Evolutionary conservation across 2,888 invertebrate genomes (phyloP).

Genomic region (Laothoe populi): DNA sequence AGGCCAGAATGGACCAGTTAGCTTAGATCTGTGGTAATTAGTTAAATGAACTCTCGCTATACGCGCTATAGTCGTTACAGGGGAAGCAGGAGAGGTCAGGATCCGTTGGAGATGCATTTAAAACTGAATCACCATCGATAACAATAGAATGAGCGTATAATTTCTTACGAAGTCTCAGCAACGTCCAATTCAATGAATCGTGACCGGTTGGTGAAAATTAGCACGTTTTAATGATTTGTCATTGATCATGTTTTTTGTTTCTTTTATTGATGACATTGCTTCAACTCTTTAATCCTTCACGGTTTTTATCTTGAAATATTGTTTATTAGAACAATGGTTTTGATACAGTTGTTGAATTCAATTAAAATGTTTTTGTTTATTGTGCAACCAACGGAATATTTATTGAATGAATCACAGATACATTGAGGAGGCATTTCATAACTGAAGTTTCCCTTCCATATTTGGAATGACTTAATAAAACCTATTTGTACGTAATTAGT

Average conservation of each 20-base stretch:
- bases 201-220: constrained; percentile 50
- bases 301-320: background rate
- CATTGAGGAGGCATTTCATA: background rate
- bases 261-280: background rate
- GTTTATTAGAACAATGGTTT: background rate
- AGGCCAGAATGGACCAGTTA: constrained; percentile 53
- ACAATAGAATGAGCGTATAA: constrained; percentile 54
- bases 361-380: background rate
- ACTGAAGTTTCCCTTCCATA: background rate
- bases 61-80: constrained; percentile 29
- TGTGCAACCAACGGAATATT: background rate
- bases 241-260: constrained; percentile 19
- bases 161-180: constrained; percentile 43
- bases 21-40: constrained; percentile 40
- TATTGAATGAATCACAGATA: background rate
- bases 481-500: background rate
- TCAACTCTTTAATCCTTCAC: constrained; percentile 6
- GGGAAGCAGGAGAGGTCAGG: constrained; percentile 47
- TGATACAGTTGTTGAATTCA: background rate
- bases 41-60: constrained; percentile 30
- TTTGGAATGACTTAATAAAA: background rate
- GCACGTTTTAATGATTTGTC: constrained; percentile 12
- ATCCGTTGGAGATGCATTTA: constrained; percentile 47
- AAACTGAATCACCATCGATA: constrained; percentile 61
- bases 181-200: constrained; percentile 54